These are phyloP conservation scores for Epizoanthus illoricatus DNA, from an alignment of 92 coral and sea anemone species.

Conservation along the genomic window DNA sequence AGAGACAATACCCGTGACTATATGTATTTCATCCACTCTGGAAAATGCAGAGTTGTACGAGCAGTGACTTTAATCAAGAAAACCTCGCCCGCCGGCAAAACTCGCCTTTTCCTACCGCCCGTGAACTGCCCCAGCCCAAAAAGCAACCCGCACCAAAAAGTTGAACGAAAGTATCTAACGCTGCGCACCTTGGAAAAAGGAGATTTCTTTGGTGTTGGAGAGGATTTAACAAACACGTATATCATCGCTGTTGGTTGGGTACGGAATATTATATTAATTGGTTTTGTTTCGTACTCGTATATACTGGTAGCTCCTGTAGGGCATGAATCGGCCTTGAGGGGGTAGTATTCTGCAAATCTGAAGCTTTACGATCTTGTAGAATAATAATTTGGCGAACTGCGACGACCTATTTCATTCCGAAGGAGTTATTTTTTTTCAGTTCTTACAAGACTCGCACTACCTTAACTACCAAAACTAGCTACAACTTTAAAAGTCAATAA, in stretches of 20 bases:
- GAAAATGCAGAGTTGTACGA: conserved; percentile 82
- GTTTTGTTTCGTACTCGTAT: too few species aligned
- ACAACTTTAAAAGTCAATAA: too few species aligned
- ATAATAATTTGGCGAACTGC: too few species aligned
- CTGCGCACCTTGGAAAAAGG: conserved; percentile 63
- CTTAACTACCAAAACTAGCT: too few species aligned
- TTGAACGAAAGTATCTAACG: conserved; percentile 65
- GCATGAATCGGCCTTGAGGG: too few species aligned
- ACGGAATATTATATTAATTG: not conserved
- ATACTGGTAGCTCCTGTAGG: not conserved
- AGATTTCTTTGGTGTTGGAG: conserved; percentile 91
- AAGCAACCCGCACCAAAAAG: conserved; percentile 38
- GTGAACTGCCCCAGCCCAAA: conserved; percentile 38
- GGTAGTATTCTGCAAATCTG: too few species aligned
- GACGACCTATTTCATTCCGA: too few species aligned
- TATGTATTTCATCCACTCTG: conserved; percentile 75
- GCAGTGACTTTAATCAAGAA: conserved; percentile 69
- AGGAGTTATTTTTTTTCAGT: too few species aligned
- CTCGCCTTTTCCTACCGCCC: conserved; percentile 71
- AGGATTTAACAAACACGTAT: conserved; percentile 74
- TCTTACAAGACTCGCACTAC: too few species aligned
- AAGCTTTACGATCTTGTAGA: too few species aligned
- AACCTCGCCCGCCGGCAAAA: conserved; percentile 56
- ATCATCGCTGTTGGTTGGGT: conserved; percentile 84
- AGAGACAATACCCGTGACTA: conserved; percentile 50